A percentile compares a stretch with the other conserved stretches of the same genome.
Conservation (phyloP, 2,888 invertebrate species). For the Eupithecia inturbata region DNA sequence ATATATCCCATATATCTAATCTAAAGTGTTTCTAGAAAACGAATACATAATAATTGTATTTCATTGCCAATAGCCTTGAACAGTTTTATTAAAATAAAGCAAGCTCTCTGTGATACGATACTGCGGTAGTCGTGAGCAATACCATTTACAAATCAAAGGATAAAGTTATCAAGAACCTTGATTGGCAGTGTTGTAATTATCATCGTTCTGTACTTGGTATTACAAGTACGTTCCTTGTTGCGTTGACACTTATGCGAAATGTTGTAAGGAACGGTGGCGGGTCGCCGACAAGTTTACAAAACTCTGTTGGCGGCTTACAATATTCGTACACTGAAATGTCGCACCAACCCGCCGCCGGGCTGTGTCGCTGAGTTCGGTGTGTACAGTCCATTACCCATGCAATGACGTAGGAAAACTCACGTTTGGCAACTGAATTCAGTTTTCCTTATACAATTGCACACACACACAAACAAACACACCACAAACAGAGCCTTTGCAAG, state of each 20-base stretch:
- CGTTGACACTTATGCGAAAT: constrained; percentile 36
- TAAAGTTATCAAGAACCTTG: constrained; percentile 42
- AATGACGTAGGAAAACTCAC: not conserved
- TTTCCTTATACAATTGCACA: not conserved
- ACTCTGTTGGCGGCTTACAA: not conserved
- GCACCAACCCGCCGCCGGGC: no score
- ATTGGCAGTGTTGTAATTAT: constrained; percentile 41
- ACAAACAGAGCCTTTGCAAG: not conserved
- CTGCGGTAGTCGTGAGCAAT: constrained; percentile 23
- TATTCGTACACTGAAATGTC: not conserved
- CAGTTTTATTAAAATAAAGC: constrained; percentile 13
- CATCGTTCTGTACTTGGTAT: constrained; percentile 39
- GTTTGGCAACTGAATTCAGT: not conserved
- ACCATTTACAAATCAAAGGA: constrained; percentile 35
- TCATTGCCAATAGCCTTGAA: not conserved
- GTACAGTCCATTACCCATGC: not conserved
- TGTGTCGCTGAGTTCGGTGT: not conserved
- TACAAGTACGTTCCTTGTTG: constrained; percentile 44
- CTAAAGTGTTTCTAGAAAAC: not conserved
- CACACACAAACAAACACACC: not conserved
- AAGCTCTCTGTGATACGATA: constrained; percentile 13
- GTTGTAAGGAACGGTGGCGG: not conserved
- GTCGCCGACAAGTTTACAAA: not conserved
- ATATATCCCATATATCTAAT: no score
- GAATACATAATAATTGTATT: not conserved